Evolutionary conservation across 2,113 vertebrate species (phyloP).

Genomic region (Phylloscopus trochilus): DNA sequence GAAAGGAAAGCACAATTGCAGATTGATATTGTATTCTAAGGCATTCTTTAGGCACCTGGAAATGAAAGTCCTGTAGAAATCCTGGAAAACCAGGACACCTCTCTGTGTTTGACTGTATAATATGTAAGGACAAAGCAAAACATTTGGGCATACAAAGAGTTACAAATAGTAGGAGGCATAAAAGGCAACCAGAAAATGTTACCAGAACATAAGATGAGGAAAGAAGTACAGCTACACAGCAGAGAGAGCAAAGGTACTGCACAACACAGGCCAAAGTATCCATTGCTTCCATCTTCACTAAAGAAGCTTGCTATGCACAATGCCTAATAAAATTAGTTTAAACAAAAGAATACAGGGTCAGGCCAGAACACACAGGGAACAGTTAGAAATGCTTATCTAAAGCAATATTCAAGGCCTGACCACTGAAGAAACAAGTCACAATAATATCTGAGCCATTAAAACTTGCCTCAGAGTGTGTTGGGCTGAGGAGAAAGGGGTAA

Average conservation of each 20-base stretch:
- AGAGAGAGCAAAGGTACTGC: neutral
- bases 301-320: neutral
- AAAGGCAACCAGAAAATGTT: conserved; percentile 1
- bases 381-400: neutral
- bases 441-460: neutral
- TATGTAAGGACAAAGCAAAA: neutral
- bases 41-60: neutral
- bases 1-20: neutral
- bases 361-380: neutral
- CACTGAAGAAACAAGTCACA: neutral
- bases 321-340: neutral
- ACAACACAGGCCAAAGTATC: neutral
- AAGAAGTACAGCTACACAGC: neutral
- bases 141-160: neutral
- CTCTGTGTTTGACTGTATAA: neutral
- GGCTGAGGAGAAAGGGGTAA: neutral
- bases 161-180: neutral
- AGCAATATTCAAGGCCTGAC: neutral
- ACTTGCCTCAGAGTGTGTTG: neutral
- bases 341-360: neutral
- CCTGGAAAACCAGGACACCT: conserved; percentile 17
- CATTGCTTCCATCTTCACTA: neutral
- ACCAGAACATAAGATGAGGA: neutral
- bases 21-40: neutral
- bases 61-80: conserved; percentile 2